Conservation (phyloP, 30 jellyfish, hydroid and myxozoan species). For the Turritopsis dohrnii region DNA sequence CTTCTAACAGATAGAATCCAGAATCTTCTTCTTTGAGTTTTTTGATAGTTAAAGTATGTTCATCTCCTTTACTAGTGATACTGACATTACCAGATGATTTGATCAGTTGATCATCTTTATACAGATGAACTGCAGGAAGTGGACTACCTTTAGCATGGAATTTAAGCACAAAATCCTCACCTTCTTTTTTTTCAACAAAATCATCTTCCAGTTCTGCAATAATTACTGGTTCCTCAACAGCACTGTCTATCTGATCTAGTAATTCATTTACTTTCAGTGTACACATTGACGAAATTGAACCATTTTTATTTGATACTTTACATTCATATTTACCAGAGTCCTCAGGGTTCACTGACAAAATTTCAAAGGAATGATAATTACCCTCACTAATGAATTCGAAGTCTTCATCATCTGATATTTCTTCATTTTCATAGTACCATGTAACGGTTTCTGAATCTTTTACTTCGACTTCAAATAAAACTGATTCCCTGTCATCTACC, state of each 20-base stretch:
- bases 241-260: slow-evolving; percentile 30
- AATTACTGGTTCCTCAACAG: slow-evolving; percentile 1
- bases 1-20: slow-evolving; percentile 46
- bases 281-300: slow-evolving; percentile 27
- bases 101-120: slow-evolving; percentile 37
- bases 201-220: neutral
- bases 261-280: slow-evolving; percentile 12
- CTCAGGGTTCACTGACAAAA: slow-evolving; percentile 32
- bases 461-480: slow-evolving; percentile 55
- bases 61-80: slow-evolving; percentile 24
- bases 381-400: slow-evolving; percentile 38
- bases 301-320: slow-evolving; percentile 31
- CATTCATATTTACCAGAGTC: slow-evolving; percentile 72
- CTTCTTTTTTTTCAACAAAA: slow-evolving; percentile 15
- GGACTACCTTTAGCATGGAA: slow-evolving; percentile 45
- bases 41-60: slow-evolving; percentile 21
- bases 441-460: slow-evolving; percentile 29
- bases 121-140: slow-evolving; percentile 38
- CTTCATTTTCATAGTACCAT: slow-evolving; percentile 68
- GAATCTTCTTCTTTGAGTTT: slow-evolving; percentile 34
- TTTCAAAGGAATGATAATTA: slow-evolving; percentile 10
- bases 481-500: slow-evolving; percentile 60
- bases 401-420: slow-evolving; percentile 38
- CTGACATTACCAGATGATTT: neutral
- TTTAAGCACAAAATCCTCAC: slow-evolving; percentile 24